Evolutionary conservation across 2,113 vertebrate genomes (phyloP).

Genomic region (Bubo blakistoni): DNA sequence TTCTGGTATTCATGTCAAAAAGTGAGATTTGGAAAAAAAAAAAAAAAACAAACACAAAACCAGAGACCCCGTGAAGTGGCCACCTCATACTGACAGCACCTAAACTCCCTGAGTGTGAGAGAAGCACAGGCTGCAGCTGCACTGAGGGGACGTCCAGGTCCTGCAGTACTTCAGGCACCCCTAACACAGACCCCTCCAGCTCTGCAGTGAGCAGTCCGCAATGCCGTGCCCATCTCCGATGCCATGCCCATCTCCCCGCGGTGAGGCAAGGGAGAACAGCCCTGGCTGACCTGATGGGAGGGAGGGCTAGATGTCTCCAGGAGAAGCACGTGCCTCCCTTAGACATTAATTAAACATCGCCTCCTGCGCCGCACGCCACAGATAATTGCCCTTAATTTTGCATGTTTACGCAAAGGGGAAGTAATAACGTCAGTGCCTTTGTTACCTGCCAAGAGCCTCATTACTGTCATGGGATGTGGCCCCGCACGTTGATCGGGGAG

Average conservation of each 20-base stretch:
- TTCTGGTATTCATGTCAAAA: not conserved
- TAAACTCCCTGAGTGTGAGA: not conserved
- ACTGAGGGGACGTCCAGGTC: not conserved
- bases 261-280: not conserved
- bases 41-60: not conserved
- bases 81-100: not conserved
- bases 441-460: not conserved
- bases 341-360: not conserved
- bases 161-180: not conserved
- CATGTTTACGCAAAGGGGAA: not conserved
- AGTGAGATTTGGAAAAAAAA: not conserved
- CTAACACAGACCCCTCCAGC: no score
- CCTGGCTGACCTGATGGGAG: not conserved
- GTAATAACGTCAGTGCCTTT: not conserved
- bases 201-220: not conserved
- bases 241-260: not conserved
- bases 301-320: not conserved
- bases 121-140: not conserved
- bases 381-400: not conserved
- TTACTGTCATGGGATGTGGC: not conserved
- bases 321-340: not conserved
- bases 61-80: not conserved
- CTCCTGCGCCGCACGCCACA: not conserved
- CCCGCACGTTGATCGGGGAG: rapidly evolving
- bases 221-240: no score